Conservation (phyloP, 2,888 invertebrate species). For the Coremacera marginata region DNA sequence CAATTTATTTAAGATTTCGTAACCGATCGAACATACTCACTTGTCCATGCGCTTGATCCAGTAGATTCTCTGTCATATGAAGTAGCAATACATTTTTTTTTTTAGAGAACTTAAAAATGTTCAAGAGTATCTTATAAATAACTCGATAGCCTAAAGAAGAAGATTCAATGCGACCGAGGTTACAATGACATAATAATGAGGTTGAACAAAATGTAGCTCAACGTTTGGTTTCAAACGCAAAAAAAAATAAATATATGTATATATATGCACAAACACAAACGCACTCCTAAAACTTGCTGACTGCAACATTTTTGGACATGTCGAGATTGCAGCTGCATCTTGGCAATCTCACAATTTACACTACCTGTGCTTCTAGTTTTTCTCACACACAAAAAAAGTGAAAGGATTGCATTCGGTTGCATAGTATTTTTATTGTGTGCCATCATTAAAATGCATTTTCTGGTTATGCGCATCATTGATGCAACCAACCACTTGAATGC, state of each 20-base stretch:
- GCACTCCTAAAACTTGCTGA: background rate
- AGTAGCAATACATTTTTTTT: background rate
- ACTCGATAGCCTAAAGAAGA: background rate
- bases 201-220: too few relatives aligned
- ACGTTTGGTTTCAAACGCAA: too few relatives aligned
- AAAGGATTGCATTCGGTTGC: constrained; percentile 41
- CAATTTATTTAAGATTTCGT: too few relatives aligned
- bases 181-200: too few relatives aligned
- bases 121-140: background rate
- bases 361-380: constrained; percentile 20
- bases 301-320: constrained; percentile 17
- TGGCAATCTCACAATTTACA: constrained; percentile 4
- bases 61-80: too few relatives aligned
- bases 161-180: background rate
- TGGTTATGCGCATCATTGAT: constrained; percentile 8
- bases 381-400: constrained; percentile 40
- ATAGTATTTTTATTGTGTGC: constrained; percentile 15
- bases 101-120: background rate
- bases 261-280: background rate
- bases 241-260: too few relatives aligned
- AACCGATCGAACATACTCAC: too few relatives aligned
- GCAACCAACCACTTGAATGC: too few relatives aligned
- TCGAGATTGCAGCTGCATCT: constrained; percentile 8
- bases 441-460: constrained; percentile 33
- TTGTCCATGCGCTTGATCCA: too few relatives aligned